These are phyloP conservation scores for Papilio elwesi DNA, from an alignment of 2,888 invertebrate species.

Conservation along the genomic window DNA sequence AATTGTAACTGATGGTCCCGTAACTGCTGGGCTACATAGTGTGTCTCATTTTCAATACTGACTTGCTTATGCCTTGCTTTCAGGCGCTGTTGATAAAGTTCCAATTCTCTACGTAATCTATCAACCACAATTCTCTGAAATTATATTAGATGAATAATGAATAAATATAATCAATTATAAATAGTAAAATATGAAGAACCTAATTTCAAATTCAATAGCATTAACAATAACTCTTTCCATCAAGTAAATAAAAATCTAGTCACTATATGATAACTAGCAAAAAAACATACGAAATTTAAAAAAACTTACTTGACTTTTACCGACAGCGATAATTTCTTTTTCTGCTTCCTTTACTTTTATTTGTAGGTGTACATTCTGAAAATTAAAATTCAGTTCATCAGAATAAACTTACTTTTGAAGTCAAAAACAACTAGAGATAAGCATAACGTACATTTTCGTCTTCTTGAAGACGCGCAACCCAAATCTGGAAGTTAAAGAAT, in stretches of 20 bases:
- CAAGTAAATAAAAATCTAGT: background rate
- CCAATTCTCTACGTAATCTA: conserved; percentile 82
- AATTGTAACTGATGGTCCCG: conserved; percentile 74
- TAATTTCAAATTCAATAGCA: background rate
- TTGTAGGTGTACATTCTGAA: conserved; percentile 81
- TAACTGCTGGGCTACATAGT: conserved; percentile 75
- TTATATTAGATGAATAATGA: conserved; percentile 25
- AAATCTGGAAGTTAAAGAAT: conserved; percentile 71
- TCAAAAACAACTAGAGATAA: conserved; percentile 31
- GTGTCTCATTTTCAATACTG: conserved; percentile 75
- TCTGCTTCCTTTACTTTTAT: conserved; percentile 84
- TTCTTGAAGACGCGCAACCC: conserved; percentile 82
- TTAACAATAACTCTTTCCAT: background rate
- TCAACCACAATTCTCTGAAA: conserved; percentile 84
- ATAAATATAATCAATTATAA: background rate
- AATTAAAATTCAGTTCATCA: conserved; percentile 43
- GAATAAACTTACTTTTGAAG: conserved; percentile 10
- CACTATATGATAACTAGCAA: background rate
- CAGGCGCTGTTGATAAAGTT: conserved; percentile 79
- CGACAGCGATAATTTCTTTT: conserved; percentile 83
- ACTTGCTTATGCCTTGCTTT: conserved; percentile 75
- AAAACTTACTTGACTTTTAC: conserved; percentile 83
- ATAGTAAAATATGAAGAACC: background rate
- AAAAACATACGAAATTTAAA: background rate
- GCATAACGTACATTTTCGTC: conserved; percentile 80